Percentiles rank a stretch among this genome's conserved stretches.
Conservation (phyloP, 2,113 vertebrate species). For the Tragelaphus scriptus region DNA sequence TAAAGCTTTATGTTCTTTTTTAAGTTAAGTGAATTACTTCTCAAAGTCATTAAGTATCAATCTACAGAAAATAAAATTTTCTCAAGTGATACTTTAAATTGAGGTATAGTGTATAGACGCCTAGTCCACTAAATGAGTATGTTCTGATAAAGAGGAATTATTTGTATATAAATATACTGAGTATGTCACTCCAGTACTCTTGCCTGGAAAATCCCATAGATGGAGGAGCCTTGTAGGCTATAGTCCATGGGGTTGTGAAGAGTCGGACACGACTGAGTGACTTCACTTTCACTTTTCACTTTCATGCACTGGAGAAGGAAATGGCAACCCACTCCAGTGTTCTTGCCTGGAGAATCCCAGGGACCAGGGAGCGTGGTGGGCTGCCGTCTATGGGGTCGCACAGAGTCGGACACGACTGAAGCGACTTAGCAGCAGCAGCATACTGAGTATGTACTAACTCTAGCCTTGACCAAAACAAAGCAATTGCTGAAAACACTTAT, state of each 20-base stretch:
- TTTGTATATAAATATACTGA: background rate
- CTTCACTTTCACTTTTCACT: too few species aligned
- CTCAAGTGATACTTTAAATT: background rate
- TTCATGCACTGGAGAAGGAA: too few species aligned
- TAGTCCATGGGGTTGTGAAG: too few species aligned
- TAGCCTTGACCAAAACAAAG: constrained; percentile 6
- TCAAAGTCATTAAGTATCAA: background rate
- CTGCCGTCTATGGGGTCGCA: too few species aligned
- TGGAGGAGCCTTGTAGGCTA: too few species aligned
- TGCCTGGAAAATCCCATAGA: too few species aligned
- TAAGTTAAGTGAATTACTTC: background rate
- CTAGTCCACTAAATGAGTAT: background rate
- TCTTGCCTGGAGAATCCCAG: too few species aligned
- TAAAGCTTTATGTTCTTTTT: background rate
- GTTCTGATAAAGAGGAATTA: background rate
- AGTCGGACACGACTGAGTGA: too few species aligned
- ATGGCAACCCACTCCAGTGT: too few species aligned
- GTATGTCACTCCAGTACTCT: background rate
- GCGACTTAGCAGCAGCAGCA: background rate
- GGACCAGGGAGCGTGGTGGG: too few species aligned
- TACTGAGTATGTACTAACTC: background rate
- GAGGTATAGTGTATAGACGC: background rate
- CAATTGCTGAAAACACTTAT: background rate
- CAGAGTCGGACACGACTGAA: too few species aligned
- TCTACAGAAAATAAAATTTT: background rate